Conservation (phyloP, 2,797 vertebrate genomes). For the Oreonectes daqikongensis region DNA sequence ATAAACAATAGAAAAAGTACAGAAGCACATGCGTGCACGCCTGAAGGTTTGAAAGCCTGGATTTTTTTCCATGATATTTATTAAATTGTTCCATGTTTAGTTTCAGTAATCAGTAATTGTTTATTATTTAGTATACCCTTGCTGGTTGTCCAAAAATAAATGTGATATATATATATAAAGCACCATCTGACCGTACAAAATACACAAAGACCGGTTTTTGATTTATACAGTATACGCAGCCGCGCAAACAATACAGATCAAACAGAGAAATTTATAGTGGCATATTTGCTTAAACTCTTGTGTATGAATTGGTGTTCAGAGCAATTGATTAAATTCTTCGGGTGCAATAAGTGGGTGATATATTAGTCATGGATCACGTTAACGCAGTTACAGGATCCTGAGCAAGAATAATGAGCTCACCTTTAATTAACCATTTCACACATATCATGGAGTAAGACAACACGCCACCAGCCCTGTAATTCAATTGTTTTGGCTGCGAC, state of each 20-base stretch:
- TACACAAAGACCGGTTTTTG: neutral
- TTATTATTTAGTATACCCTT: neutral
- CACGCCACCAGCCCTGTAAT: constrained; percentile 42
- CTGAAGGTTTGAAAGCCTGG: neutral
- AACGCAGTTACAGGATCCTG: constrained; percentile 45
- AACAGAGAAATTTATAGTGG: constrained; percentile 43
- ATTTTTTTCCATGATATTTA: constrained; percentile 11
- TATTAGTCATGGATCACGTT: constrained; percentile 52
- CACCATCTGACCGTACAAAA: neutral
- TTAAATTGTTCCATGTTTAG: neutral
- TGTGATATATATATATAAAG: constrained; percentile 5
- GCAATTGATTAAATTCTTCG: constrained; percentile 51
- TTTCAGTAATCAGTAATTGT: neutral
- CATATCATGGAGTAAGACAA: constrained; percentile 50
- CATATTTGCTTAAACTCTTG: constrained; percentile 47
- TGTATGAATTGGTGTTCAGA: constrained; percentile 42
- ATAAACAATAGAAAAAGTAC: constrained; percentile 40
- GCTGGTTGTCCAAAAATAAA: neutral
- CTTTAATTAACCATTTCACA: constrained; percentile 53
- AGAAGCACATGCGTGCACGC: constrained; percentile 21
- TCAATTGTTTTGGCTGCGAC: constrained; percentile 42
- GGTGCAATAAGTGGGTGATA: constrained; percentile 49
- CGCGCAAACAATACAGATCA: constrained; percentile 28
- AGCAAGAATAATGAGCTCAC: constrained; percentile 53
- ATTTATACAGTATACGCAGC: constrained; percentile 14